phyloP scores from a whole-genome alignment of 2,888 invertebrate species.

The Heteromyza rotundicornis region DNA sequence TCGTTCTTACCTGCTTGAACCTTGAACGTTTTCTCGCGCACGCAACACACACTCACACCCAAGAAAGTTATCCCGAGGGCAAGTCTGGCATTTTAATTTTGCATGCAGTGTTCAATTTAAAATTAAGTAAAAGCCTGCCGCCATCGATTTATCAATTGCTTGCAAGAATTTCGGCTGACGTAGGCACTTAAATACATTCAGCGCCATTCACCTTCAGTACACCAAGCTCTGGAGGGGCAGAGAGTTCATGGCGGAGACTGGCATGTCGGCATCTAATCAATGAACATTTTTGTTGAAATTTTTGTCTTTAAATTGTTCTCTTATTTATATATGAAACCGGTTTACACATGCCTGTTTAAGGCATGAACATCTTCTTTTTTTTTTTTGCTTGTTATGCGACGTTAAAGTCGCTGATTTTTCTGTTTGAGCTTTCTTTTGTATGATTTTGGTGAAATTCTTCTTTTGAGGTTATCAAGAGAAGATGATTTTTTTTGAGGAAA shows the following conservation, averaged over 20 bases:
- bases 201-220: not conserved
- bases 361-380: too few relatives aligned
- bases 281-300: not conserved
- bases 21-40: not conserved
- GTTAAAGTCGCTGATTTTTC: not conserved
- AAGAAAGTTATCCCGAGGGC: not conserved
- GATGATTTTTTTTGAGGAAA: too few relatives aligned
- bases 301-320: not conserved
- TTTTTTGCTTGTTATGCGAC: too few relatives aligned
- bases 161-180: not conserved
- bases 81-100: not conserved
- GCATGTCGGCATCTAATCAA: not conserved
- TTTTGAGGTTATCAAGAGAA: not conserved
- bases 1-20: slow-evolving; percentile 12
- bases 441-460: not conserved
- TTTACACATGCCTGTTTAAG: not conserved
- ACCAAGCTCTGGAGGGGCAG: not conserved
- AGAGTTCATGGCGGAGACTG: too few relatives aligned
- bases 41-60: not conserved
- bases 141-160: not conserved
- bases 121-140: not conserved
- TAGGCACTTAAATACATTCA: too few relatives aligned
- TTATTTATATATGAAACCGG: not conserved
- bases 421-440: not conserved
- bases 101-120: not conserved